A percentile compares a stretch with the other conserved stretches of the same genome.
phyloP scores from a whole-genome alignment of 1,140 invertebrate species.

The Cydia splendana region DNA sequence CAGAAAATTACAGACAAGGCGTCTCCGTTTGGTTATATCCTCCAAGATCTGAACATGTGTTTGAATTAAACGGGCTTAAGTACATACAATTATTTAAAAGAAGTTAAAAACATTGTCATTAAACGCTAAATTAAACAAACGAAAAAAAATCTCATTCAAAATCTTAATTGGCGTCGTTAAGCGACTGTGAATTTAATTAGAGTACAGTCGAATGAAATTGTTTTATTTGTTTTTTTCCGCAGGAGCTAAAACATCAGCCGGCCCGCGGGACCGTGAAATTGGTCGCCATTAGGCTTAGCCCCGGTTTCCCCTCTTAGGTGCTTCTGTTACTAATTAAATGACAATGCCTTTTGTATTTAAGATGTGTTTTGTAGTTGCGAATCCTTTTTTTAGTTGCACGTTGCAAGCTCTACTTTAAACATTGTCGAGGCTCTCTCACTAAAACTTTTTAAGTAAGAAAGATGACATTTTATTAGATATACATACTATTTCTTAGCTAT shows the following conservation, averaged over 20 bases:
- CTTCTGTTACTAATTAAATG: constrained; percentile 11
- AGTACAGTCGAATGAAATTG: constrained; percentile 14
- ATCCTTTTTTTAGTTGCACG: too few relatives aligned
- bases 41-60: too few relatives aligned
- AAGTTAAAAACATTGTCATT: not conserved
- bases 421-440: too few relatives aligned
- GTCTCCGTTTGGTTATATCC: too few relatives aligned
- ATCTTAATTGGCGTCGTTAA: constrained; percentile 21
- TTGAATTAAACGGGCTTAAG: too few relatives aligned
- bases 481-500: too few relatives aligned
- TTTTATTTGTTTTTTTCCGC: constrained; percentile 14
- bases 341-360: too few relatives aligned
- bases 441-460: too few relatives aligned
- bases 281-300: constrained; percentile 15
- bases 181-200: constrained; percentile 12
- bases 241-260: not conserved
- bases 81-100: not conserved
- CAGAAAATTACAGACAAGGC: too few relatives aligned
- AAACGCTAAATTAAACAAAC: not conserved
- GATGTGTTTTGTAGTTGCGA: too few relatives aligned
- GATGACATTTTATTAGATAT: too few relatives aligned
- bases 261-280: not conserved
- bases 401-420: too few relatives aligned
- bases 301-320: not conserved
- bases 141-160: constrained; percentile 4